Evolutionary conservation across 2,797 vertebrate species (phyloP).

Genomic region (Alca torda): DNA sequence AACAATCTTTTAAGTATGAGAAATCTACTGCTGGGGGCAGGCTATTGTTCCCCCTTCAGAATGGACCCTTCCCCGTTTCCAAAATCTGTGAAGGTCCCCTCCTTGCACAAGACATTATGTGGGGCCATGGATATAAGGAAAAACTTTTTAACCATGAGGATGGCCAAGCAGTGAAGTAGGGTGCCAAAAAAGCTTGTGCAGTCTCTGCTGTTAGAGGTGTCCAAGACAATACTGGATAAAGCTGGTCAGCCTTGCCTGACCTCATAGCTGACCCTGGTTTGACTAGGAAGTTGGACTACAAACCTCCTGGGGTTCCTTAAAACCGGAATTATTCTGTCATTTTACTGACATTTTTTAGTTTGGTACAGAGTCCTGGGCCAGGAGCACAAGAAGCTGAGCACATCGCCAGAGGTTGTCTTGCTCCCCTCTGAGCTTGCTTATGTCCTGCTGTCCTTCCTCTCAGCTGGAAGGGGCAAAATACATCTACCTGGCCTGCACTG

Average conservation of each 20-base stretch:
- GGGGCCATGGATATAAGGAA: background rate
- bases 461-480: background rate
- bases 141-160: background rate
- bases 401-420: background rate
- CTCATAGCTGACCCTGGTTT: background rate
- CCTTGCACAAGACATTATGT: background rate
- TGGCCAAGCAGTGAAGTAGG: background rate
- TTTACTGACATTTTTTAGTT: background rate
- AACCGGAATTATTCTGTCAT: background rate
- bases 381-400: background rate
- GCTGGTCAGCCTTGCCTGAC: background rate
- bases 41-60: background rate
- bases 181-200: background rate
- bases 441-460: background rate
- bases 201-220: background rate
- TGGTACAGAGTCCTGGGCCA: background rate
- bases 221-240: background rate
- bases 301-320: no score
- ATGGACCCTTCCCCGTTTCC: background rate
- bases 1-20: background rate
- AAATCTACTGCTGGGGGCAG: background rate
- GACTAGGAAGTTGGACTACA: no score
- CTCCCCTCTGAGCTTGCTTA: background rate
- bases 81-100: background rate
- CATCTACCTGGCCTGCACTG: background rate